Conservation (phyloP, 2,797 vertebrate genomes). For the Amblyopsis hoosieri region DNA sequence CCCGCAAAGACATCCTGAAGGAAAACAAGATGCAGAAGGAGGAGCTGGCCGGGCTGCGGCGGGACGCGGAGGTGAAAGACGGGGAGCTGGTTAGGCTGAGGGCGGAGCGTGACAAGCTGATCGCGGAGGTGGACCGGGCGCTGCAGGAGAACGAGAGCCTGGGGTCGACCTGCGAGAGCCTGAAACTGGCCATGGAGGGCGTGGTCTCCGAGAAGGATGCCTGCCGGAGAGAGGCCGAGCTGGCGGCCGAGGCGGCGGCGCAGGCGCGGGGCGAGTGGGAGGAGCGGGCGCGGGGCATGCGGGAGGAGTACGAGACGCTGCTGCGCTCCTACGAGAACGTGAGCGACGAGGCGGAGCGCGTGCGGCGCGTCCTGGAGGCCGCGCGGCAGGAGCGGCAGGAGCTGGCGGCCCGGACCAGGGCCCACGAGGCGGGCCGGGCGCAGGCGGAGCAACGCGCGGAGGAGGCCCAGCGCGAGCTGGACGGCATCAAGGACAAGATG, state of each 20-base stretch:
- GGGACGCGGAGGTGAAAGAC: constrained; percentile 64
- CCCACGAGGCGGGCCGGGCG: constrained; percentile 78
- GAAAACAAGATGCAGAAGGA: constrained; percentile 87
- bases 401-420: constrained; percentile 77
- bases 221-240: constrained; percentile 77
- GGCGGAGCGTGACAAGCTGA: constrained; percentile 82
- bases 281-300: constrained; percentile 84
- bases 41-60: constrained; percentile 75
- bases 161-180: constrained; percentile 87
- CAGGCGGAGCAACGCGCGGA: constrained; percentile 82
- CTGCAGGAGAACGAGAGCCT: constrained; percentile 88
- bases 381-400: constrained; percentile 92
- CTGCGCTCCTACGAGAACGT: constrained; percentile 96
- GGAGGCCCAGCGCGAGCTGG: constrained; percentile 86
- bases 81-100: constrained; percentile 76
- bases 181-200: constrained; percentile 85
- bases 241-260: constrained; percentile 73
- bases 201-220: constrained; percentile 84
- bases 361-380: constrained; percentile 85
- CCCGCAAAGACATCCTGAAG: constrained; percentile 91
- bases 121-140: constrained; percentile 83
- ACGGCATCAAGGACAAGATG: constrained; percentile 93
- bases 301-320: constrained; percentile 94
- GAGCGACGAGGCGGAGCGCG: constrained; percentile 90
- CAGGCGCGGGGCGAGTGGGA: constrained; percentile 79